Evolutionary conservation across 2,888 invertebrate genomes (phyloP), one percentile per base, ranked within the genome.

Genomic region (Drosophila quinaria): DNA sequence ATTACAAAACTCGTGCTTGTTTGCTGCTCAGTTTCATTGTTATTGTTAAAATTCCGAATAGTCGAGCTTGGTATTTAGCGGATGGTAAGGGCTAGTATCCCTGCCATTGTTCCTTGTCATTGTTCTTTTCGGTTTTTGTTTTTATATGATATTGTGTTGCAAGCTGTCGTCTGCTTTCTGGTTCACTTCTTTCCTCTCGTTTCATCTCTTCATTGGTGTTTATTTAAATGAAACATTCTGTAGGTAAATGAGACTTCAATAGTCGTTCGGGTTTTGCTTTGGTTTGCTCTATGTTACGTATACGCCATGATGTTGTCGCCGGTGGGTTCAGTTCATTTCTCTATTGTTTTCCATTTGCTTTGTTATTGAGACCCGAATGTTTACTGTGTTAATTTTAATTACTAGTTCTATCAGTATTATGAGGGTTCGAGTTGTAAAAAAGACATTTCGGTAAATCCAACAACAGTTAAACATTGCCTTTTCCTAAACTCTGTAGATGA

Each of bases 21-120:
- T 22, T 51, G 22, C 56, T 46, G 44, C 54, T 62, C 50, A 68
- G 63, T 81, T 84, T 71, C 80, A 74, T 80, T 84, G 80, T 79
- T 82, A 86, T 80, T 86, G 89, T 88, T 86, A 78, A 86, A 80
- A 82, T 88, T 86, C 72, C 67, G 72, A 76, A 68, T 50, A 79
- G 83, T 67, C 70, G 74, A 79, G 71, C 39, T 74, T 64, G 50
- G 25, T 25, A 5, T 74, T 67, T 64, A 44, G 54, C 29, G 11
- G 22, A 15, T n/a, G 49, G 51, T 29, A 44, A 17, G 22, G 47
- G 51, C 41, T 31, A 31, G 46, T 6, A 39, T n/a, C 35, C 46
- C 17, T 22, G 13, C 19, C 11, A 61, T 29, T 8, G 8, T 8
- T 22, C 37, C 44, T 64, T 65, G 55, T 55, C 58, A 63, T 78